phyloP scores from a whole-genome alignment of 2,888 invertebrate species.

The Prenolepis imparis region DNA sequence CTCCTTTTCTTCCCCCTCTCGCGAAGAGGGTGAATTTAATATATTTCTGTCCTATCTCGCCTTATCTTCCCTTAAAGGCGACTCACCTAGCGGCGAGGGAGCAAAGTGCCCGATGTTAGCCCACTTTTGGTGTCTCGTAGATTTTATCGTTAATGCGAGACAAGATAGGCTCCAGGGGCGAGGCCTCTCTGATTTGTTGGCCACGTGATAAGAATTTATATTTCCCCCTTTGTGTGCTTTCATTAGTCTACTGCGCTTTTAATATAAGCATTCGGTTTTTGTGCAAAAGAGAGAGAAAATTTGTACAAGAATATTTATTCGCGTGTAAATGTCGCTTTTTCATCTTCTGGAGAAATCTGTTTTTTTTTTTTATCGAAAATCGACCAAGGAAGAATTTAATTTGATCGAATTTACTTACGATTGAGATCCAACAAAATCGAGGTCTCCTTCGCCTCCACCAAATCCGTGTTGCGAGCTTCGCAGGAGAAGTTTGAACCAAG shows the following conservation, averaged over 20 bases:
- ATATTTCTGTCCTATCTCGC: conserved; percentile 78
- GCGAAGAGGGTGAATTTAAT: conserved; percentile 73
- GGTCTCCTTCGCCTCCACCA: conserved; percentile 93
- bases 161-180: conserved; percentile 74
- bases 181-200: conserved; percentile 79
- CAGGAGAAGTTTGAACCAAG: conserved; percentile 95
- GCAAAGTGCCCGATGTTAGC: conserved; percentile 74
- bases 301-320: background rate
- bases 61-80: conserved; percentile 77
- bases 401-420: conserved; percentile 88
- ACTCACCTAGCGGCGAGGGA: conserved; percentile 72
- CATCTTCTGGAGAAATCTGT: background rate
- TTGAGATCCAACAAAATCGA: conserved; percentile 93
- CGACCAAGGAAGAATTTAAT: background rate
- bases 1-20: background rate
- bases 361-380: background rate
- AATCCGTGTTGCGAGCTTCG: conserved; percentile 94
- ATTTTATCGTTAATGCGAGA: conserved; percentile 80
- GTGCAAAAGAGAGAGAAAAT: background rate
- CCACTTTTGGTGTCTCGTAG: conserved; percentile 77
- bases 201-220: conserved; percentile 78
- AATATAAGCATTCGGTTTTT: conserved; percentile 33
- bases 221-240: conserved; percentile 59
- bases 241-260: conserved; percentile 60
- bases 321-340: background rate